A percentile compares a stretch with the other conserved stretches of the same genome.
Evolutionary conservation across 2,888 invertebrate species (phyloP).

Genomic region (Nemurella pictetii): DNA sequence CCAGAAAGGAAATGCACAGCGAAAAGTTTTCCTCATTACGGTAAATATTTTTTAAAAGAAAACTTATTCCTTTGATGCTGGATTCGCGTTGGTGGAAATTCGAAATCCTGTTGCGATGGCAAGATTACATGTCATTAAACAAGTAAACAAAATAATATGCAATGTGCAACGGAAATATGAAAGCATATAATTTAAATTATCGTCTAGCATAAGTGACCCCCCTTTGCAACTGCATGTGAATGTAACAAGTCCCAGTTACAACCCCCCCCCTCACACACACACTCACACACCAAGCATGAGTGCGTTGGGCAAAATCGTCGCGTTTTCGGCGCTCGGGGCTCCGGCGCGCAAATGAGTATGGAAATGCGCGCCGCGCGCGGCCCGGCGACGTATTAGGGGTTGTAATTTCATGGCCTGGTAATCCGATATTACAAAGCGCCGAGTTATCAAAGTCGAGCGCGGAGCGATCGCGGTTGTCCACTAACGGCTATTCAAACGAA

Average conservation of each 20-base stretch:
- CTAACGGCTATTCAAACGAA: background rate
- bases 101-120: background rate
- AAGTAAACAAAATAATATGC: background rate
- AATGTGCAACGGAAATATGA: background rate
- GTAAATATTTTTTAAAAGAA: background rate
- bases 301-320: background rate
- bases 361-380: too few species aligned
- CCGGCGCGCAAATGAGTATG: background rate
- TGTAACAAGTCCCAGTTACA: background rate
- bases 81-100: too few species aligned
- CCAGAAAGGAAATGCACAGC: background rate
- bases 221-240: background rate
- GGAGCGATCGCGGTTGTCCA: background rate
- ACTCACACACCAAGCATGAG: background rate
- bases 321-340: background rate
- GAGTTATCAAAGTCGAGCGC: background rate
- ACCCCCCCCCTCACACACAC: background rate
- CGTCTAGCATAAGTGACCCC: too few species aligned
- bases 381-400: background rate
- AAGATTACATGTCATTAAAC: background rate
- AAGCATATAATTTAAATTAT: background rate
- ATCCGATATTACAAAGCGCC: slow-evolving; percentile 14
- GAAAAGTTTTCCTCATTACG: background rate
- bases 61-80: background rate
- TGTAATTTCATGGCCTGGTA: slow-evolving; percentile 7